These are phyloP conservation scores for Pipistrellus kuhlii DNA, from an alignment of 2,797 vertebrate genomes.

Conservation along the genomic window DNA sequence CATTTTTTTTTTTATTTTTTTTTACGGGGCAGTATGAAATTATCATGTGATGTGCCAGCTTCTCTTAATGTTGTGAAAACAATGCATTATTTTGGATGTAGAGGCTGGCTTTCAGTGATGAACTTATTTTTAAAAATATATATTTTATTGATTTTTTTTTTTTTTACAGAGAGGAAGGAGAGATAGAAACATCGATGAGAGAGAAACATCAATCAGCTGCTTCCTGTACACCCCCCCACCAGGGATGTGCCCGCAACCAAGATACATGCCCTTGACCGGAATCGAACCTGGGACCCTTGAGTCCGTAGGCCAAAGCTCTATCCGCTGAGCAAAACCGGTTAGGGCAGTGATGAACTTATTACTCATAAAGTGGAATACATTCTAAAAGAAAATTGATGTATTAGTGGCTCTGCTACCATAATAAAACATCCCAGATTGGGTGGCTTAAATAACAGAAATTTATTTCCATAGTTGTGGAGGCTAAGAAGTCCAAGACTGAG, in stretches of 20 bases:
- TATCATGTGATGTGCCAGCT: constrained; percentile 16
- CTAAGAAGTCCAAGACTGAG: constrained; percentile 2
- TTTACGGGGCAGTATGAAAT: neutral
- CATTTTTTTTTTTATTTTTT: neutral
- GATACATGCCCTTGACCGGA: no score
- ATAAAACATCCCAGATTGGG: neutral
- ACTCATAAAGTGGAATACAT: neutral
- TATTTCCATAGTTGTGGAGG: neutral
- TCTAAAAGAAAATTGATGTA: constrained; percentile 18
- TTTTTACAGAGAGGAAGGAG: no score
- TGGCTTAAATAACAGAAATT: constrained; percentile 38
- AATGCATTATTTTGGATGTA: constrained; percentile 28
- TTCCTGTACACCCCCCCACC: no score
- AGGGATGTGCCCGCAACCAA: no score
- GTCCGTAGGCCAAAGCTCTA: no score
- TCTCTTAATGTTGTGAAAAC: constrained; percentile 6
- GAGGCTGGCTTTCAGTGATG: neutral
- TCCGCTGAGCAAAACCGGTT: no score
- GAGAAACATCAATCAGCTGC: no score
- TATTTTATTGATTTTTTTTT: no score
- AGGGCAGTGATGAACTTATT: neutral
- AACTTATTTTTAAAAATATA: neutral
- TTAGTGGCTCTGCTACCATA: neutral
- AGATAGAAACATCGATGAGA: no score
- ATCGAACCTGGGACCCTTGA: no score